A percentile compares a stretch with the other conserved stretches of the same genome.
These are phyloP conservation scores for Ochlodes sylvanus DNA, from an alignment of 2,888 invertebrate genomes.

Conservation along the genomic window DNA sequence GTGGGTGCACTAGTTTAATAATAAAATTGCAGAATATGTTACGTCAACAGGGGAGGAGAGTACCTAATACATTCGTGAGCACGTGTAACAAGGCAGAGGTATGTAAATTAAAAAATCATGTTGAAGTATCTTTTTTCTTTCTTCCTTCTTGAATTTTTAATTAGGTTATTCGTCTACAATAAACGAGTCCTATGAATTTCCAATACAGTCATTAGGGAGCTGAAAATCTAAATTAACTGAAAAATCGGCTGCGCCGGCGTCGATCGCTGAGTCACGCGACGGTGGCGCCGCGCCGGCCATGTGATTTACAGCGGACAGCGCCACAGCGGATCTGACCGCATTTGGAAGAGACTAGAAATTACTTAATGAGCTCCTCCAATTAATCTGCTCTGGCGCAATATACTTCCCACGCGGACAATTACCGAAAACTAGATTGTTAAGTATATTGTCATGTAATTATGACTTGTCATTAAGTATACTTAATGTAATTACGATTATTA, in stretches of 20 bases:
- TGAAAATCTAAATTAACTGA: conserved; percentile 53
- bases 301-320: conserved; percentile 67
- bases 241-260: conserved; percentile 53
- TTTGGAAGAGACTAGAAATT: conserved; percentile 27
- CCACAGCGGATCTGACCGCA: conserved; percentile 48
- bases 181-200: too few species aligned
- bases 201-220: conserved; percentile 42
- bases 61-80: too few species aligned
- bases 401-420: background rate
- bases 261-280: conserved; percentile 61
- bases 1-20: too few species aligned
- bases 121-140: too few species aligned
- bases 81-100: too few species aligned
- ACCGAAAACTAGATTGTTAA: background rate
- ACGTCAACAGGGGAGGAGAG: too few species aligned
- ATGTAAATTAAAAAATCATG: too few species aligned
- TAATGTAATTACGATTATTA: too few species aligned
- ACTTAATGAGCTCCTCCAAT: conserved; percentile 8
- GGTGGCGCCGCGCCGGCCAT: conserved; percentile 70
- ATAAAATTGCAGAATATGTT: too few species aligned
- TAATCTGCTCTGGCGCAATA: background rate
- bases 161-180: too few species aligned
- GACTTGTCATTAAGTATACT: background rate
- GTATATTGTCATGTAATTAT: background rate
- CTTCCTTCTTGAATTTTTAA: too few species aligned